phyloP scores from a whole-genome alignment of 2,888 invertebrate species.

The Acleris holmiana region DNA sequence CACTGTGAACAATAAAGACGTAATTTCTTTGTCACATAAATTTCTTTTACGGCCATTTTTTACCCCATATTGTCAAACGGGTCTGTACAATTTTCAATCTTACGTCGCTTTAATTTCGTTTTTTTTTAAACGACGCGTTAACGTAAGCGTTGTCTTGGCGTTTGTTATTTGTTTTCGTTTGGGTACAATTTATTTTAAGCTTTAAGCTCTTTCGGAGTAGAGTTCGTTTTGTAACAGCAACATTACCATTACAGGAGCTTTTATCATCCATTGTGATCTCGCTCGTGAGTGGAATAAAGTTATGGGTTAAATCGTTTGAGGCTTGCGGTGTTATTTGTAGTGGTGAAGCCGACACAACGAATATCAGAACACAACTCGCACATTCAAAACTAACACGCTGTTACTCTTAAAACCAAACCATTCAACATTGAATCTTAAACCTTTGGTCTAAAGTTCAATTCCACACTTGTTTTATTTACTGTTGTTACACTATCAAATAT shows the following conservation, averaged over 20 bases:
- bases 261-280: conserved; percentile 58
- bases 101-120: not conserved
- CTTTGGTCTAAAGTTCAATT: too few species aligned
- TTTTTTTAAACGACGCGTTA: not conserved
- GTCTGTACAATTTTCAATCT: conserved; percentile 11
- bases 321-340: too few species aligned
- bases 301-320: conserved; percentile 21
- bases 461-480: too few species aligned
- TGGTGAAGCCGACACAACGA: too few species aligned
- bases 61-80: conserved; percentile 21
- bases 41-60: conserved; percentile 31
- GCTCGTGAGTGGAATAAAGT: conserved; percentile 56
- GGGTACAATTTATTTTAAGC: conserved; percentile 16
- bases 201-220: conserved; percentile 9
- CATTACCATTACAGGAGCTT: conserved; percentile 47
- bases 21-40: conserved; percentile 33
- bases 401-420: too few species aligned
- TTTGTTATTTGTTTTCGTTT: conserved; percentile 27
- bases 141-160: conserved; percentile 12
- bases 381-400: too few species aligned
- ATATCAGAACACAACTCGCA: too few species aligned
- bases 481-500: too few species aligned
- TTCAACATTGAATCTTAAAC: too few species aligned
- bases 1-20: conserved; percentile 33
- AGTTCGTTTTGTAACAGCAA: conserved; percentile 28